Evolutionary conservation across 2,797 vertebrate genomes (phyloP).

Genomic region (Ispidina lecontei): DNA sequence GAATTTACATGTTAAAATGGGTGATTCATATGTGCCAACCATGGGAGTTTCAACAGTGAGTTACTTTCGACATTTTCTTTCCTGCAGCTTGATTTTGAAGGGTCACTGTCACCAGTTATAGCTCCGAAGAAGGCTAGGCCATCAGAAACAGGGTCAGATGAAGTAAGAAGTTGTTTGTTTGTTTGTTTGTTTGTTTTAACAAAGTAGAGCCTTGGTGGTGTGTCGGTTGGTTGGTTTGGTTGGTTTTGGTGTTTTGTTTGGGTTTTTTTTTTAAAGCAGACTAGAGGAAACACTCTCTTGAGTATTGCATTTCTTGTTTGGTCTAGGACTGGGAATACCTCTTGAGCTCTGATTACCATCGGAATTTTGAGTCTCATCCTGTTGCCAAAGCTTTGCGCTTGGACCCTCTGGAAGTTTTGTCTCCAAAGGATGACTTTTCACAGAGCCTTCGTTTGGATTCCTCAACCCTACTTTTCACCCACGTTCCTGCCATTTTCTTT

Average conservation of each 20-base stretch:
- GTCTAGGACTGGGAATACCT: conserved; percentile 94
- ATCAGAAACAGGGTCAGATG: conserved; percentile 94
- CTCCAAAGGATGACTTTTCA: conserved; percentile 71
- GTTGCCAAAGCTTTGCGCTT: conserved; percentile 78
- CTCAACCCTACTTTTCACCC: conserved; percentile 89
- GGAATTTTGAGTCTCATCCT: conserved; percentile 85
- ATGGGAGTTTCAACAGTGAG: background rate
- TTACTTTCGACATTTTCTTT: background rate
- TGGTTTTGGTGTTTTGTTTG: background rate
- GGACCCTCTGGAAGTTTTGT: conserved; percentile 66
- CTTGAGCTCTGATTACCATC: conserved; percentile 89
- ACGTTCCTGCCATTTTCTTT: conserved; percentile 93
- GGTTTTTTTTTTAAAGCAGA: background rate
- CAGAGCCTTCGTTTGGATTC: conserved; percentile 86
- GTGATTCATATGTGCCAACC: background rate
- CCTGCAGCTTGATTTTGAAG: conserved; percentile 93
- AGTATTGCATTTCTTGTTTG: background rate
- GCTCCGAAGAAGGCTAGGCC: conserved; percentile 97
- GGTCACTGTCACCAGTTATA: conserved; percentile 96
- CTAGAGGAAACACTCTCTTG: background rate
- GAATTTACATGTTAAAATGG: background rate
- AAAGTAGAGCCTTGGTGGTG: too few species aligned
- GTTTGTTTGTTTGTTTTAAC: background rate
- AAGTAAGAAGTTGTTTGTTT: conserved; percentile 78
- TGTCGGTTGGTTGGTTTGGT: background rate